Evolutionary conservation across 2,113 vertebrate genomes (phyloP), one percentile per base, ranked within the genome.

Genomic region (Xenotilapia flavipinnis): DNA sequence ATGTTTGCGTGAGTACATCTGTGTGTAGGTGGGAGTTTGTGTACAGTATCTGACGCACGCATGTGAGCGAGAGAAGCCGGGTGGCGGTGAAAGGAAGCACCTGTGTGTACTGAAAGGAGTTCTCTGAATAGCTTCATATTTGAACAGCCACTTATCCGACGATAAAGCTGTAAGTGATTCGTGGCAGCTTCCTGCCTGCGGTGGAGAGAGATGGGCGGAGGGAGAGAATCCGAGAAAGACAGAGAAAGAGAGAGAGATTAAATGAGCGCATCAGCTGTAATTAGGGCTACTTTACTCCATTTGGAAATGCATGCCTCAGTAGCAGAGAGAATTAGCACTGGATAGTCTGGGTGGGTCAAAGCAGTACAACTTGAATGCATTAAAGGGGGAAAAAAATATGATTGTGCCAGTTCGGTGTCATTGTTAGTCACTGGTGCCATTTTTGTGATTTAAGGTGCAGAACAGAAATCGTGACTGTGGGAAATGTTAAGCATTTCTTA

Each of bases 111-210:
- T 91, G 89, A 94, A 93, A 87, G 89, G 86, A 93, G 40, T 90
- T 90, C 86, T 91, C 81, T 90, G 89, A 94, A 95, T 92, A 90
- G 91, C 92, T 93, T 75, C 91, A 91, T 94, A 90, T 93, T 93
- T 90, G 89, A 93, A 91, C 88, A 91, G 89, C 88, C 93, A 94
- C 93, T 95, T 94, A 91, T 90, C 82, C 38, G 5, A 53, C 26
- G 83, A 93, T 95, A 84, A 91, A 90, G 93, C 91, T 91, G 90
- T 88, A 92, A 94, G 88, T 92, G 90, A 93, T 88, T 91, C 8
- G 80, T 88, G 87, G 85, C 93, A 95, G 92, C 92, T 94, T 94
- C 92, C 94, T 93, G 92, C 87, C 87, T 82, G 85, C 5, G 77
- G 83, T 60, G 6, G 77, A 79, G 84, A 79, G 80, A n/a, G 47